Evolutionary conservation across 2,797 vertebrate genomes (phyloP).

Genomic region (Varecia variegata): DNA sequence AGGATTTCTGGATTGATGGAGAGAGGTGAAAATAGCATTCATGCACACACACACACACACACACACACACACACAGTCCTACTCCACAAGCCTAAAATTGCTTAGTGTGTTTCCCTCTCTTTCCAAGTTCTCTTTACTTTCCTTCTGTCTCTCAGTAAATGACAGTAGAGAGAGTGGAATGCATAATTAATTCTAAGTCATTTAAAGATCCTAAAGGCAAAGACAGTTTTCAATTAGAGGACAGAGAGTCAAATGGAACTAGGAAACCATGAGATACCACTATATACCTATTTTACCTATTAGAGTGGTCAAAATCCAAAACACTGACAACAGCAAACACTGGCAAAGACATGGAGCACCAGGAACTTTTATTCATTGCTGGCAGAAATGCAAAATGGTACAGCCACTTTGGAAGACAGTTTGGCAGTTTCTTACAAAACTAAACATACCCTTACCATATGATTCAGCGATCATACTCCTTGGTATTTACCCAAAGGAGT

Average conservation of each 20-base stretch:
- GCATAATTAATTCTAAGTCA: background rate
- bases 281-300: background rate
- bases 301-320: background rate
- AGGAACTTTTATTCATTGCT: background rate
- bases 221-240: background rate
- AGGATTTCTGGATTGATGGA: background rate
- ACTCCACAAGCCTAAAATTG: background rate
- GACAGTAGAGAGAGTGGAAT: background rate
- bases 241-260: background rate
- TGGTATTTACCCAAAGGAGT: background rate
- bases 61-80: background rate
- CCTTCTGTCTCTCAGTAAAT: background rate
- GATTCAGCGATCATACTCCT: background rate
- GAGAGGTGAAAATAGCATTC: conserved; percentile 22
- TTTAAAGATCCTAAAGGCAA: conserved; percentile 28
- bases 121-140: conserved; percentile 33
- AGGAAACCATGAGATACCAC: background rate
- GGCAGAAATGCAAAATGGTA: background rate
- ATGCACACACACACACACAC: too few relatives aligned
- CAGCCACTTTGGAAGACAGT: background rate
- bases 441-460: background rate
- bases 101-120: background rate
- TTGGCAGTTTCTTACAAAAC: background rate
- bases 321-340: background rate
- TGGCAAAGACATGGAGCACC: background rate